Evolutionary conservation across 2,888 invertebrate species (phyloP), one percentile per base, ranked within the genome.

Genomic region (Ormyrus pomaceus): DNA sequence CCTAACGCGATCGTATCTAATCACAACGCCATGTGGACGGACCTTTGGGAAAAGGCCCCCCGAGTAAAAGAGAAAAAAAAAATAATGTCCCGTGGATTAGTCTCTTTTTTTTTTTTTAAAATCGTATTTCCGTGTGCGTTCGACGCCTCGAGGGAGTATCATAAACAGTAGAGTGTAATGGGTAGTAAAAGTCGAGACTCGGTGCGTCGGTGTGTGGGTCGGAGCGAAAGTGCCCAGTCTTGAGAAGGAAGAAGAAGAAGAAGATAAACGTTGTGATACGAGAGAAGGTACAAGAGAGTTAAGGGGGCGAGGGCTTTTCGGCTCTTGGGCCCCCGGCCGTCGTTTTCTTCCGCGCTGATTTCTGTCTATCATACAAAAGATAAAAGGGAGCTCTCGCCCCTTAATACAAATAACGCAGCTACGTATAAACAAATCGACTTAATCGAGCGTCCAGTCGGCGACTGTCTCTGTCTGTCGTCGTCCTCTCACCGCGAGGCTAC

Each of bases 1-100:
- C 77, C 82, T 85, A 84, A 85, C 1, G 34, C 76, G 85, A 86
- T 79, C 84, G 84, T 84, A 86, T 84, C 85, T 85, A 86, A 87
- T 86, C 86, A 86, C 85, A 85, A 84, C 86, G 85, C 84, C 82
- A 84, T 80, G 78, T 82, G 72, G 79, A 71, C 65, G 79, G 80
- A 61, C 73, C 65, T 69, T 76, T 34, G 3, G 58, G 70, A 66
- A 51, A 64, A 58, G 66, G 45, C 34, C 64, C 64, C 34, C 58
- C 66, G 10, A 66, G 6, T 58, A 70, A 71, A 74, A 19, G 11
- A 19, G 19, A 19, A 19, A 19, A 34, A 73, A 61, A 55, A 58
- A 11, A 34, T 34, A 19, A 55, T 13, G 55, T 19, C 53, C 9
- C 53, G 56, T 34, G 34, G 1, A 9, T 45, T 65, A 58, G 48